phyloP scores from a whole-genome alignment of 2,113 vertebrate species.

The Caranx melampygus region DNA sequence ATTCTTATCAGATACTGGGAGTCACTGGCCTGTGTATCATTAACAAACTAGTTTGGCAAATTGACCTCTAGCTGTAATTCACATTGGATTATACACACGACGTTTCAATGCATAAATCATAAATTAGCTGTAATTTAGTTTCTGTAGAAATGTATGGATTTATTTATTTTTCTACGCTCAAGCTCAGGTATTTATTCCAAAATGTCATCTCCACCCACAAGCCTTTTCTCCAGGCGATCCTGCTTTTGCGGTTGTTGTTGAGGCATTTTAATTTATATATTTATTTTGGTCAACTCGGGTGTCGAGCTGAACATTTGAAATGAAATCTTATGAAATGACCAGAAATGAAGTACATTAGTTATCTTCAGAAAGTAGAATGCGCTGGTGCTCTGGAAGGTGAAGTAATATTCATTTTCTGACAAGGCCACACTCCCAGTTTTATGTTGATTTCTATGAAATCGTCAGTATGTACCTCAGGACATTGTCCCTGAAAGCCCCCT shows the following conservation, averaged over 20 bases:
- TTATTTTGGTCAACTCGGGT: constrained; percentile 25
- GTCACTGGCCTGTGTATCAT: constrained; percentile 29
- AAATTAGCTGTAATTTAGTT: constrained; percentile 4
- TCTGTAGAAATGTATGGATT: constrained; percentile 27
- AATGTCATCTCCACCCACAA: neutral
- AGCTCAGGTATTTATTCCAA: constrained; percentile 10
- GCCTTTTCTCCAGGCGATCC: neutral
- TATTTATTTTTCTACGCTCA: constrained; percentile 23
- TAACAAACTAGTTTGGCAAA: constrained; percentile 22
- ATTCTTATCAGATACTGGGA: constrained; percentile 62
- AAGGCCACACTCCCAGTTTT: constrained; percentile 48
- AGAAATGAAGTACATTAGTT: constrained; percentile 9
- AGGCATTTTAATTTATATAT: constrained; percentile 12
- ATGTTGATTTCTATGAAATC: constrained; percentile 87
- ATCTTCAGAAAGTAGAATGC: neutral
- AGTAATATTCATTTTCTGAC: constrained; percentile 23
- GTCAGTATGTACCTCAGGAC: constrained; percentile 44
- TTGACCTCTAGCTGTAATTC: constrained; percentile 35
- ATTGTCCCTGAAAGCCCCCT: constrained; percentile 51
- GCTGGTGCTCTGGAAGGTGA: neutral
- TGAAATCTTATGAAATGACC: neutral
- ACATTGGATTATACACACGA: constrained; percentile 48
- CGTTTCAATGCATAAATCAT: constrained; percentile 31
- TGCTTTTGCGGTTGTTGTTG: neutral
- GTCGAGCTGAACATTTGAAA: constrained; percentile 27